Evolutionary conservation across 1,140 invertebrate species (phyloP).

Genomic region (Macrostomum lignano): DNA sequence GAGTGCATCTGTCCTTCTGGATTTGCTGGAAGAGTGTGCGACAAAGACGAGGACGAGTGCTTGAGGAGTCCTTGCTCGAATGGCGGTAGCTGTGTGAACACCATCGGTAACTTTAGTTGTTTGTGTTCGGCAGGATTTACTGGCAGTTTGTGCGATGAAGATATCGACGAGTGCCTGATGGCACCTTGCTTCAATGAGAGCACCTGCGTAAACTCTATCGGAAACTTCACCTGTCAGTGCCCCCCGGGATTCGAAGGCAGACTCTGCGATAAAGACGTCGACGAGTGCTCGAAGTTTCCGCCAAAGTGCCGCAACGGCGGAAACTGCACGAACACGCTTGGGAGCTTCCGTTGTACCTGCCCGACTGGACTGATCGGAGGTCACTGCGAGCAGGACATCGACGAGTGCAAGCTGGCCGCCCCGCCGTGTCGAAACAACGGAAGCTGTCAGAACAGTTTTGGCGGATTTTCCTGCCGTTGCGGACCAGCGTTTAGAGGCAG

Average conservation of each 20-base stretch:
- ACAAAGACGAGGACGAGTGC: no score
- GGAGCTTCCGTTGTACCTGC: slow-evolving; percentile 12
- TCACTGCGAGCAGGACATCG: slow-evolving; percentile 11
- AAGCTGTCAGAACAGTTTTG: background rate
- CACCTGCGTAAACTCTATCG: no score
- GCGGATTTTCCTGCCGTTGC: background rate
- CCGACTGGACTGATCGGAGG: slow-evolving; percentile 10
- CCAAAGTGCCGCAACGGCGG: slow-evolving; percentile 11
- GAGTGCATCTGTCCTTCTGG: slow-evolving; percentile 53
- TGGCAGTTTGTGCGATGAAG: no score
- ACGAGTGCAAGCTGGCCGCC: slow-evolving; percentile 9
- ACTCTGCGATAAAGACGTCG: slow-evolving; percentile 36
- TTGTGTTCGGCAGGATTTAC: no score
- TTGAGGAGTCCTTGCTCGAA: no score
- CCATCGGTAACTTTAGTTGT: no score
- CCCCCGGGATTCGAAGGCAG: slow-evolving; percentile 52
- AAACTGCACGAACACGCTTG: slow-evolving; percentile 11
- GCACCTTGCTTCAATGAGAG: no score
- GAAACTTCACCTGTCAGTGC: slow-evolving; percentile 54
- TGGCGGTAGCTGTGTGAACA: no score
- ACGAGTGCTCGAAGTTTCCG: slow-evolving; percentile 17
- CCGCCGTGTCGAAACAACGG: slow-evolving; percentile 2
- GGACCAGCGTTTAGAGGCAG: no score
- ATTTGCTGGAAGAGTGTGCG: no score
- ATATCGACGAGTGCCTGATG: no score